A percentile compares a stretch with the other conserved stretches of the same genome.
Evolutionary conservation across 2,113 vertebrate genomes (phyloP).

Genomic region (Nematolebias whitei): DNA sequence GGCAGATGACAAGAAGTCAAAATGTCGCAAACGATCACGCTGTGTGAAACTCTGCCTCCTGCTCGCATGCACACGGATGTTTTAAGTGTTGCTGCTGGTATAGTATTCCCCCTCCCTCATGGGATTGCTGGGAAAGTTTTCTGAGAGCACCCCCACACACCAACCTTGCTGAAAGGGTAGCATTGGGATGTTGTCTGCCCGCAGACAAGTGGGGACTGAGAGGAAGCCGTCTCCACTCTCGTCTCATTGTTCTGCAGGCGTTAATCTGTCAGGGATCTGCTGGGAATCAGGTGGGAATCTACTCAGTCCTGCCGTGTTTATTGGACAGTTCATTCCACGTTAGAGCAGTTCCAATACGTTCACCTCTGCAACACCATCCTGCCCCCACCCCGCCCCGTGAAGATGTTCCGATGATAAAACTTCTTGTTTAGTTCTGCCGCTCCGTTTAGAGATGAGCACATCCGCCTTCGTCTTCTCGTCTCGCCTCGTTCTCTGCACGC

Average conservation of each 20-base stretch:
- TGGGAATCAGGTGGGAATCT: constrained; percentile 77
- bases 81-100: constrained; percentile 28
- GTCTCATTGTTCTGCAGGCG: constrained; percentile 76
- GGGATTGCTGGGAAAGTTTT: constrained; percentile 70
- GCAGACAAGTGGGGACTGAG: constrained; percentile 54
- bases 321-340: constrained; percentile 28
- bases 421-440: constrained; percentile 61
- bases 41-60: background rate
- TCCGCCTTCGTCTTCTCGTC: constrained; percentile 52
- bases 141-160: constrained; percentile 57
- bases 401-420: constrained; percentile 60
- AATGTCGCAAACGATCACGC: background rate
- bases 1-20: background rate
- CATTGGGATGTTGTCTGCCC: constrained; percentile 56
- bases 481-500: constrained; percentile 47
- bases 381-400: constrained; percentile 36
- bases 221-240: constrained; percentile 70
- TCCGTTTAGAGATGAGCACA: constrained; percentile 63
- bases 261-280: constrained; percentile 74
- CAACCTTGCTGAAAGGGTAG: constrained; percentile 52
- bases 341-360: constrained; percentile 34
- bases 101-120: constrained; percentile 37
- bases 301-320: constrained; percentile 54
- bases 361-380: constrained; percentile 45
- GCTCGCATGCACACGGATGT: constrained; percentile 28